Evolutionary conservation across 2,797 vertebrate species (phyloP).

Genomic region (Hafferia zeledoni): DNA sequence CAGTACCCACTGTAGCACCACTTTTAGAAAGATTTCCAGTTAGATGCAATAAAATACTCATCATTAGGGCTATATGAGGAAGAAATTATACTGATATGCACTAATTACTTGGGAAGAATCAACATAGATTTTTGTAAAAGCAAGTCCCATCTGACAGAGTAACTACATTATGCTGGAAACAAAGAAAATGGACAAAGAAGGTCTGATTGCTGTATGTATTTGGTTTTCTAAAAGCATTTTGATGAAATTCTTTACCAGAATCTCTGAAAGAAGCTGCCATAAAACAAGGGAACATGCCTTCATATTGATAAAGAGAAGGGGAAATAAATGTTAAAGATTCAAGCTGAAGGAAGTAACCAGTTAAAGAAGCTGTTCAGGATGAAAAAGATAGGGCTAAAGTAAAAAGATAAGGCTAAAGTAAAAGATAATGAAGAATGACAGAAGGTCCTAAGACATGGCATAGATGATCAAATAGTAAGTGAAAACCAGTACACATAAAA

Average conservation of each 20-base stretch:
- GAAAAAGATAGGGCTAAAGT: neutral
- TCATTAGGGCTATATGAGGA: neutral
- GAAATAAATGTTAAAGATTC: neutral
- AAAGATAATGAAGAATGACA: neutral
- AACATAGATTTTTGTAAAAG: neutral
- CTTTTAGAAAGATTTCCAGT: neutral
- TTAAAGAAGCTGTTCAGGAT: neutral
- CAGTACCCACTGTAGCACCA: neutral
- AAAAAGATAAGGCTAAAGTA: neutral
- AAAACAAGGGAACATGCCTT: neutral
- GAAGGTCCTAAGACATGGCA: neutral
- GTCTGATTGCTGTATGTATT: neutral
- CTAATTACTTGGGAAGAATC: neutral
- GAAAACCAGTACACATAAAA: neutral
- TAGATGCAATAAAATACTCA: neutral
- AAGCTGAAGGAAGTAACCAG: neutral
- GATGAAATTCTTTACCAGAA: neutral
- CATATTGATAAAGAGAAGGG: neutral
- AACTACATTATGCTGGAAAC: neutral
- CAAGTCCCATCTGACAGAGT: neutral
- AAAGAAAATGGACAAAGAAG: neutral
- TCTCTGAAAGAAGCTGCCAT: neutral
- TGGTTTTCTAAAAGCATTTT: neutral
- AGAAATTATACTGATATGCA: neutral
- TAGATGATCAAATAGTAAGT: neutral